These are phyloP conservation scores for Pterocles burchelli DNA, from an alignment of 2,113 vertebrate genomes.

Conservation along the genomic window DNA sequence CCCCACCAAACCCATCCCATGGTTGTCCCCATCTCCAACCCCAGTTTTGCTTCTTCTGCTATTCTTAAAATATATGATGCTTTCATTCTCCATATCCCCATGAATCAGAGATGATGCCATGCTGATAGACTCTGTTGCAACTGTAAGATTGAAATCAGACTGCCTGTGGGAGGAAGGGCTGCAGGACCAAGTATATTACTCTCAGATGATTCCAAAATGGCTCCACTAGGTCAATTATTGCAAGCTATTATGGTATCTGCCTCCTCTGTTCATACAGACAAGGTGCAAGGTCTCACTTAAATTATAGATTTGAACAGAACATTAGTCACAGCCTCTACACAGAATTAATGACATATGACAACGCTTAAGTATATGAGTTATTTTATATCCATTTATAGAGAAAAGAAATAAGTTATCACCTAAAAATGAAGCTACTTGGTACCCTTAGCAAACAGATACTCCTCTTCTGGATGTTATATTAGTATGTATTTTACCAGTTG, in stretches of 20 bases:
- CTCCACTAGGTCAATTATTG: not conserved
- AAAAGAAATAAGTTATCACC: not conserved
- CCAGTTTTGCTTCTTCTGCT: not conserved
- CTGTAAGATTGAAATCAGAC: not conserved
- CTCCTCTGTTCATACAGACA: not conserved
- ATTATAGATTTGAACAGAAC: not conserved
- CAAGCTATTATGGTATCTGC: not conserved
- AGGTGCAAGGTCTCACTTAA: not conserved
- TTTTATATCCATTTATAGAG: not conserved
- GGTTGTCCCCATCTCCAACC: not conserved
- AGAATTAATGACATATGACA: not conserved
- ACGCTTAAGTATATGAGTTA: not conserved
- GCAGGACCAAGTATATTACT: conserved; percentile 31
- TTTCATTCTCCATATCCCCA: not conserved
- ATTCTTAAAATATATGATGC: not conserved
- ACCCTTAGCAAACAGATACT: not conserved
- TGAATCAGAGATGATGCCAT: not conserved
- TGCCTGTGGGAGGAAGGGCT: conserved; percentile 30
- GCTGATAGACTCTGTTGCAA: not conserved
- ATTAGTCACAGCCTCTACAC: not conserved
- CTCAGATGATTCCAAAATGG: conserved; percentile 28
- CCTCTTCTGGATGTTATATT: not conserved
- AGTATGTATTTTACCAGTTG: not conserved
- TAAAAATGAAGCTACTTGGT: not conserved
- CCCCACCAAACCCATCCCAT: not conserved